Evolutionary conservation across 2,888 invertebrate species (phyloP).

Genomic region (Seladonia tumulorum): DNA sequence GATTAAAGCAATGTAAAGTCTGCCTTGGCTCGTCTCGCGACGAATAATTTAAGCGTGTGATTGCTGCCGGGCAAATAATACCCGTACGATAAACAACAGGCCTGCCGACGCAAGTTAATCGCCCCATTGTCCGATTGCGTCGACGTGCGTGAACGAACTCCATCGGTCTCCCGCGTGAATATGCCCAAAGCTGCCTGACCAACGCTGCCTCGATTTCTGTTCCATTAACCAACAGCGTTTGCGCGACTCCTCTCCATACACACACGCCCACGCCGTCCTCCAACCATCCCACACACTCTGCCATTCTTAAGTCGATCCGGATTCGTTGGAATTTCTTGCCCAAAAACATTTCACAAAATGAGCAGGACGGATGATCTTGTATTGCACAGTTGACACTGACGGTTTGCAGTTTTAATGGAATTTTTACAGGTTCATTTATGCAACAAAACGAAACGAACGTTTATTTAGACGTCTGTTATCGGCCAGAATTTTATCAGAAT

Average conservation of each 20-base stretch:
- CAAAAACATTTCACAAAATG: neutral
- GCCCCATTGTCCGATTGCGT: conserved; percentile 80
- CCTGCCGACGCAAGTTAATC: conserved; percentile 80
- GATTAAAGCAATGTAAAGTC: conserved; percentile 79
- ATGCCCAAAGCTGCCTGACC: conserved; percentile 34
- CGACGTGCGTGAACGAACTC: conserved; percentile 76
- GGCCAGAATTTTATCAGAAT: too few relatives aligned
- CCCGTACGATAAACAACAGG: conserved; percentile 79
- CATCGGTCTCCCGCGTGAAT: conserved; percentile 60
- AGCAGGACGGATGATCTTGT: too few relatives aligned
- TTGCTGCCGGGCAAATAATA: conserved; percentile 77
- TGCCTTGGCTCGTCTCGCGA: conserved; percentile 70
- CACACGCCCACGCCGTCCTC: neutral
- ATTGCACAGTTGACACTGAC: too few relatives aligned
- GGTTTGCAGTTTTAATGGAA: too few relatives aligned
- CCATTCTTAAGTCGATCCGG: neutral
- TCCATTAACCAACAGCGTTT: conserved; percentile 17
- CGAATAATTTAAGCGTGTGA: conserved; percentile 81
- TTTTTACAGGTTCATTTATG: too few relatives aligned
- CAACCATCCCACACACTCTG: neutral
- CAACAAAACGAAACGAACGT: too few relatives aligned
- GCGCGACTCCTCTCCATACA: neutral
- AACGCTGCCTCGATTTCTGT: conserved; percentile 23
- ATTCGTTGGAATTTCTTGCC: neutral
- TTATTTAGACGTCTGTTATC: too few relatives aligned